These are phyloP conservation scores for Eristalis tenax DNA, from an alignment of 2,888 invertebrate species.

Conservation along the genomic window DNA sequence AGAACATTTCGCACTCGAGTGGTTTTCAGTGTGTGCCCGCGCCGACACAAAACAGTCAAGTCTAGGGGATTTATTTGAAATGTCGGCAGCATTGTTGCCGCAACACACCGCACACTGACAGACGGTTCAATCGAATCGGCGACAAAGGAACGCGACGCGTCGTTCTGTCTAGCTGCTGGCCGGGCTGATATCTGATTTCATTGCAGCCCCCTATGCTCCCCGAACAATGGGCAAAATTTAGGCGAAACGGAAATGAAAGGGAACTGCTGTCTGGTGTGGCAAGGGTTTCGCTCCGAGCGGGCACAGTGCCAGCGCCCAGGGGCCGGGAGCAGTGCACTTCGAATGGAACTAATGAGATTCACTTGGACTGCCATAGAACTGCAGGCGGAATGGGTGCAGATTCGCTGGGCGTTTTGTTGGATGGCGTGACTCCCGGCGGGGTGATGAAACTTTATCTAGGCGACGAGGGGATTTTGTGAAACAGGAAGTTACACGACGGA, in stretches of 20 bases:
- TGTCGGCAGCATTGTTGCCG: conserved; percentile 43
- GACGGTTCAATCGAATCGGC: conserved; percentile 34
- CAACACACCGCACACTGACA: conserved; percentile 38
- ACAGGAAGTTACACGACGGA: conserved; percentile 33
- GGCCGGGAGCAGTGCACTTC: conserved; percentile 53
- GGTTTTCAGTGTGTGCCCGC: conserved; percentile 15
- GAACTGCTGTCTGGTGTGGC: conserved; percentile 30
- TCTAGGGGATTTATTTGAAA: conserved; percentile 1
- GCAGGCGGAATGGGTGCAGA: neutral
- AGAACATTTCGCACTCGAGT: conserved; percentile 48
- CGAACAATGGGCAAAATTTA: conserved; percentile 1
- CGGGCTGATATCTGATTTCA: conserved; percentile 51
- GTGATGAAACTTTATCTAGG: conserved; percentile 64
- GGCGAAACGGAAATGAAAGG: conserved; percentile 63
- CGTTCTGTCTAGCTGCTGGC: conserved; percentile 61
- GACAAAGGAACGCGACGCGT: conserved; percentile 63
- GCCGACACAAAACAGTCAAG: neutral
- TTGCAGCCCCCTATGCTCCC: conserved; percentile 29
- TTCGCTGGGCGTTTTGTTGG: conserved; percentile 29
- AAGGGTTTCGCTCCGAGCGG: neutral
- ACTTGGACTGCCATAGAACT: conserved; percentile 40
- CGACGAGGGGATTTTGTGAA: conserved; percentile 46
- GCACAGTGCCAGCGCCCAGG: neutral
- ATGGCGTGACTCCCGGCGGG: conserved; percentile 18
- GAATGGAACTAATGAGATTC: conserved; percentile 67